Percentiles rank a stretch among this genome's conserved stretches.
Evolutionary conservation across 2,888 invertebrate species (phyloP).

Genomic region (Dryocosmus kuriphilus): DNA sequence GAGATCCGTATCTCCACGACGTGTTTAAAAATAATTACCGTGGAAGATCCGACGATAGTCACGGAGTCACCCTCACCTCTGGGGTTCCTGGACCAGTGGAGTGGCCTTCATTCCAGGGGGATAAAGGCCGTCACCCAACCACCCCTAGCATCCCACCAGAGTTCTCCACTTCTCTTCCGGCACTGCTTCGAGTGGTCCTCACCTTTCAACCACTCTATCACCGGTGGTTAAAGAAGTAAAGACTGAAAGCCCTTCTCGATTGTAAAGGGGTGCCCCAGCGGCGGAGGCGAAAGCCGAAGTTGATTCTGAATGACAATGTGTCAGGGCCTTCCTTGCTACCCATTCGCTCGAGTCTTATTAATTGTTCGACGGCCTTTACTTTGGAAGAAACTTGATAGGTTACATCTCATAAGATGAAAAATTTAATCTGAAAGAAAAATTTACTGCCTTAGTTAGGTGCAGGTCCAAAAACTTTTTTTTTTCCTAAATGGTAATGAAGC

Average conservation of each 20-base stretch:
- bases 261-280: conserved; percentile 49
- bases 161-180: conserved; percentile 60
- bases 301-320: conserved; percentile 45
- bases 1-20: conserved; percentile 75
- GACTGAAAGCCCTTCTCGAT: conserved; percentile 72
- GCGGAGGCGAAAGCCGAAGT: conserved; percentile 36
- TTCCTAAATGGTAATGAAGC: no score
- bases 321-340: conserved; percentile 19
- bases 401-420: conserved; percentile 3
- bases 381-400: conserved; percentile 18
- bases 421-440: neutral
- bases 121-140: conserved; percentile 67
- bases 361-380: conserved; percentile 43
- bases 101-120: conserved; percentile 66
- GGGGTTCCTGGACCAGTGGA: conserved; percentile 59
- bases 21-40: conserved; percentile 78
- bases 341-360: conserved; percentile 39
- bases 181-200: conserved; percentile 69
- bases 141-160: conserved; percentile 53
- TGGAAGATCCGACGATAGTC: conserved; percentile 75
- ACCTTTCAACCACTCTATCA: conserved; percentile 77
- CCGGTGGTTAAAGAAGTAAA: conserved; percentile 76
- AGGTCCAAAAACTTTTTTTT: no score
- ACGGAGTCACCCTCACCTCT: conserved; percentile 72
- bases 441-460: neutral